Evolutionary conservation across 2,113 vertebrate species (phyloP).

Genomic region (Lates calcarifer): DNA sequence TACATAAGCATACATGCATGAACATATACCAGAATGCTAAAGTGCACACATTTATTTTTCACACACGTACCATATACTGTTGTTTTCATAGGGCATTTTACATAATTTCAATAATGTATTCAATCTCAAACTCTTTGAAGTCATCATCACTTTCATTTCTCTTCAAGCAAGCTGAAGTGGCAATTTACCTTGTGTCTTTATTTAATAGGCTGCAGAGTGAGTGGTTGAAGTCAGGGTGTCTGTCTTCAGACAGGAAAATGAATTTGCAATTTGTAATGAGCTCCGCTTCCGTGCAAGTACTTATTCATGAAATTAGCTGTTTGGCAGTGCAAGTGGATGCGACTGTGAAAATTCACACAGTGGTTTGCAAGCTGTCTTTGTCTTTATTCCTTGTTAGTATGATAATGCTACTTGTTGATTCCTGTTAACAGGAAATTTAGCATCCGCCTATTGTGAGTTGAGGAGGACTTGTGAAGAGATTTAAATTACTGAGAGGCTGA

Average conservation of each 20-base stretch:
- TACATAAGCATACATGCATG: neutral
- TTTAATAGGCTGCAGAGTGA: slow-evolving; percentile 63
- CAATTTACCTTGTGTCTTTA: slow-evolving; percentile 68
- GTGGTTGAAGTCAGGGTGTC: slow-evolving; percentile 30
- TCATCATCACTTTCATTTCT: slow-evolving; percentile 51
- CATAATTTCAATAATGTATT: slow-evolving; percentile 55
- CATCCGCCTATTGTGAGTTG: neutral
- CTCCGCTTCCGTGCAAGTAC: slow-evolving; percentile 42
- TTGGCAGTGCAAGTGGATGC: slow-evolving; percentile 13
- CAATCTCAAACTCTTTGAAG: slow-evolving; percentile 59
- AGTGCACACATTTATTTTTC: neutral
- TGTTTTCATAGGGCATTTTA: slow-evolving; percentile 41
- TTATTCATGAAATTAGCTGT: slow-evolving; percentile 62
- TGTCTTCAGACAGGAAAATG: slow-evolving; percentile 61
- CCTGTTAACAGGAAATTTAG: slow-evolving; percentile 17
- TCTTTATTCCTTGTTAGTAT: neutral
- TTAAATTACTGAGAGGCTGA: neutral
- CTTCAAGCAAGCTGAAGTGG: slow-evolving; percentile 56
- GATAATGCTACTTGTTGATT: slow-evolving; percentile 32
- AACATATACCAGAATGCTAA: neutral
- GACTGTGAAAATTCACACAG: slow-evolving; percentile 27
- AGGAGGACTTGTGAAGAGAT: neutral
- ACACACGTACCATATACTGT: neutral
- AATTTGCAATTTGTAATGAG: slow-evolving; percentile 74
- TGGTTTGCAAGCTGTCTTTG: slow-evolving; percentile 30